phyloP scores from a whole-genome alignment of 2,888 invertebrate species.

The Lordiphosa fenestrarum region DNA sequence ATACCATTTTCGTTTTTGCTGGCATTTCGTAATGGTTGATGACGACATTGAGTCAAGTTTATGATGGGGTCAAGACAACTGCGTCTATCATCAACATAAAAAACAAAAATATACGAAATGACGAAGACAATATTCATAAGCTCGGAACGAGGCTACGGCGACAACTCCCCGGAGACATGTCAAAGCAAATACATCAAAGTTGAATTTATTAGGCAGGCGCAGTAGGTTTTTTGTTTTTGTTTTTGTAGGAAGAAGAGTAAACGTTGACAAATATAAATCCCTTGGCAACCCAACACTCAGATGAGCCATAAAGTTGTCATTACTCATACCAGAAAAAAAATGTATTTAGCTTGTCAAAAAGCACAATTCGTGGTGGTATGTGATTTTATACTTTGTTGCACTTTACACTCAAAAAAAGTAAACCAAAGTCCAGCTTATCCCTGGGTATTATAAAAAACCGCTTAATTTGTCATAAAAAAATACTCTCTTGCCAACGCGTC shows the following conservation, averaged over 20 bases:
- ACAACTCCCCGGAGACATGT: conserved; percentile 27
- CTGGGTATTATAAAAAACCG: conserved; percentile 3
- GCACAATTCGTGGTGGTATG: conserved; percentile 6
- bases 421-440: conserved; percentile 14
- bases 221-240: not conserved
- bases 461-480: conserved; percentile 34
- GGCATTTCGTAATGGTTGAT: conserved; percentile 53
- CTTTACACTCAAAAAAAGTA: not conserved
- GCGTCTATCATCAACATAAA: conserved; percentile 40
- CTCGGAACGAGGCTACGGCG: conserved; percentile 1
- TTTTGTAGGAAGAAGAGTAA: not conserved
- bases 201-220: conserved; percentile 51
- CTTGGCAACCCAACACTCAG: conserved; percentile 11
- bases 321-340: conserved; percentile 39
- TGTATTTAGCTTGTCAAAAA: conserved; percentile 33
- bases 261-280: conserved; percentile 5
- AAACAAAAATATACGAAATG: conserved; percentile 25
- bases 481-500: not conserved
- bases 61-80: conserved; percentile 32
- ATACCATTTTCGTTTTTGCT: conserved; percentile 7
- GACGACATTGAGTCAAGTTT: conserved; percentile 51
- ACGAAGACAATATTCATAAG: conserved; percentile 36
- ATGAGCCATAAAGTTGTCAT: conserved; percentile 53
- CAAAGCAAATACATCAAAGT: conserved; percentile 54
- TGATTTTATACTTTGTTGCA: conserved; percentile 1